Conservation (phyloP, 1,140 invertebrate species). For the Nephotettix cincticeps region DNA sequence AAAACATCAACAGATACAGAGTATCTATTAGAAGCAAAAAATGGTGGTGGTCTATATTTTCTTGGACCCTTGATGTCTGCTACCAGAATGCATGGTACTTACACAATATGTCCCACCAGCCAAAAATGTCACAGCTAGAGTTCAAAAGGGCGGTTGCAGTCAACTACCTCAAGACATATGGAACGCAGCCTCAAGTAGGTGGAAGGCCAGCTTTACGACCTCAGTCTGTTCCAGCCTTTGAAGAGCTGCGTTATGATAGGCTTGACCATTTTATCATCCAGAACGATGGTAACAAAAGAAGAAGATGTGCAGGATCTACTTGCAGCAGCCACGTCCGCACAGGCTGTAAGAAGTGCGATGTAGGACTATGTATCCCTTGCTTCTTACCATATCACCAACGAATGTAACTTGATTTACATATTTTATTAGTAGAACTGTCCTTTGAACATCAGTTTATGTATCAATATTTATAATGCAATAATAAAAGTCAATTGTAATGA, state of each 20-base stretch:
- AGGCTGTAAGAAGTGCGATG: background rate
- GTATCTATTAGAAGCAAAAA: background rate
- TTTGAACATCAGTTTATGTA: too few relatives aligned
- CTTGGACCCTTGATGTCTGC: background rate
- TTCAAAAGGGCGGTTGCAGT: background rate
- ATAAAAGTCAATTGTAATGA: too few relatives aligned
- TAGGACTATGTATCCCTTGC: background rate
- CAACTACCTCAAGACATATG: background rate
- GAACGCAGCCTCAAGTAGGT: too few relatives aligned
- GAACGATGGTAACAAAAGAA: constrained; percentile 1
- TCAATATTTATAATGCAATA: too few relatives aligned
- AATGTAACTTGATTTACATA: too few relatives aligned
- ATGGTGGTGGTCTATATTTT: background rate
- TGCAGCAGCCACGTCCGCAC: background rate
- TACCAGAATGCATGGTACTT: background rate
- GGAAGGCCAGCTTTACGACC: too few relatives aligned
- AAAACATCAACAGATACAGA: background rate
- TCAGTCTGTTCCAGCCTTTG: background rate
- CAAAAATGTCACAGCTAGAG: background rate
- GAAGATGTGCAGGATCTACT: background rate
- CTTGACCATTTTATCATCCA: background rate
- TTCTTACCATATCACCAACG: background rate
- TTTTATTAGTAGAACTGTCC: too few relatives aligned
- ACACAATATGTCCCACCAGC: too few relatives aligned
- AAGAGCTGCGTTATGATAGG: background rate